These are phyloP conservation scores for Stenchaetothrips biformis DNA, from an alignment of 2,888 invertebrate species.

Conservation along the genomic window DNA sequence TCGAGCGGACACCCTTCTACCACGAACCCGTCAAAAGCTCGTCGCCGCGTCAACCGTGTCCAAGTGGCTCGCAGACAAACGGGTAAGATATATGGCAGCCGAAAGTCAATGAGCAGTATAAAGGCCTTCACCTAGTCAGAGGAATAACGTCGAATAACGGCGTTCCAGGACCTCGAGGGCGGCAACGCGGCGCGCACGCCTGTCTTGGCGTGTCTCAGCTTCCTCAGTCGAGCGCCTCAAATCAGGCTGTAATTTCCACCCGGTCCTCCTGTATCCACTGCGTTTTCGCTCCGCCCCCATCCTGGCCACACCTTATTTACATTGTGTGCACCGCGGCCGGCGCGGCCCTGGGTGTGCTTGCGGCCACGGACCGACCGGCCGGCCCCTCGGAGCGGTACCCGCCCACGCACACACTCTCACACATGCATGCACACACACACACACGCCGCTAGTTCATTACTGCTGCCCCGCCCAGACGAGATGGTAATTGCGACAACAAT, in stretches of 20 bases:
- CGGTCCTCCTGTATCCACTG: background rate
- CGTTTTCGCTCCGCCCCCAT: background rate
- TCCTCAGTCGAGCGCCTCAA: background rate
- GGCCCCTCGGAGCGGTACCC: background rate
- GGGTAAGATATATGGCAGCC: too few relatives aligned
- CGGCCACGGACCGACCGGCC: background rate
- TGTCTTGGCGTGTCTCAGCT: background rate
- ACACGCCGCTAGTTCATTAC: background rate
- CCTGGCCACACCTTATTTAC: background rate
- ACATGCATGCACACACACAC: background rate
- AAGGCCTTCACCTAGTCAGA: too few relatives aligned
- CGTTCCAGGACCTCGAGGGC: too few relatives aligned
- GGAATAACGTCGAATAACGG: too few relatives aligned
- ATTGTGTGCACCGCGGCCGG: background rate
- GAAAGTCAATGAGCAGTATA: too few relatives aligned
- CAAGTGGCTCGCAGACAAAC: too few relatives aligned
- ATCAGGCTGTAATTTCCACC: background rate
- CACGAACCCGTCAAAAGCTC: too few relatives aligned
- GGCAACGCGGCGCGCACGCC: background rate
- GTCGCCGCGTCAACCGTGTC: too few relatives aligned
- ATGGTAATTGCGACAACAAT: constrained; percentile 19
- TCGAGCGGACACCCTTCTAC: too few relatives aligned
- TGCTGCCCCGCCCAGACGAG: background rate
- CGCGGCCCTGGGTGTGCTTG: background rate
- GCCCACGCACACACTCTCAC: too few relatives aligned